Evolutionary conservation across 2,113 vertebrate species (phyloP), one percentile per base, ranked within the genome.

Genomic region (Climacteris rufus): DNA sequence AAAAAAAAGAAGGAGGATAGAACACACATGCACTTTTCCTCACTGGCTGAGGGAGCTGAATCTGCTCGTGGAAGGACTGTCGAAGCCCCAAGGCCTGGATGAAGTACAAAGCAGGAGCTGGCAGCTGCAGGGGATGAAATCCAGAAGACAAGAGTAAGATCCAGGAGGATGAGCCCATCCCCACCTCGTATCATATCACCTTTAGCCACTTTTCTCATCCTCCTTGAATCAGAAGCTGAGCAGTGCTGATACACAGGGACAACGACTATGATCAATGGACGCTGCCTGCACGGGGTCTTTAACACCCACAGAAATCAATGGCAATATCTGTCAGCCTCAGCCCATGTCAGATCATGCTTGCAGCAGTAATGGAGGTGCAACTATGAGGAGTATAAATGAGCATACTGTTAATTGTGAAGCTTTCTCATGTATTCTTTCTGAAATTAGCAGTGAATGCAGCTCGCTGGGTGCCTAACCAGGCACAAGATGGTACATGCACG

Each of bases 301-400:
- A 97, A 90, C 76, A 81, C 18, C 60, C 92, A 33, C 68, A 60
- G 71, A 89, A 92, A 96, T 94, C 96, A 90, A 94, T 75, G 76
- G 85, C 72, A 92, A 23, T 37, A 78, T 79, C 86, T 47, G 64
- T 23, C 13, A 35, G 35, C 76, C 80, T 81, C 72, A 60, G 60
- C 52, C 61, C 20, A 0, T 18, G 31, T 4, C 77, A 60, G 44
- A 93, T 57, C 10, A 49, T 3, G 39, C 83, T 42, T n/a, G 80
- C 86, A 83, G 88, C 80, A 87, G 56, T 39, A 90, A 94, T 5
- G 39, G 53, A 92, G 71, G 79, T 31, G 9, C 23, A 94, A 88
- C 92, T 5, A 95, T 15, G 17, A 65, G 72, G 22, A 68, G 72
- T 28, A 69, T n/a, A 94, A 94, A 87, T 11, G 76, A 94, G 60